These are phyloP conservation scores for Eledona agricola DNA, from an alignment of 2,888 invertebrate genomes.

Conservation along the genomic window DNA sequence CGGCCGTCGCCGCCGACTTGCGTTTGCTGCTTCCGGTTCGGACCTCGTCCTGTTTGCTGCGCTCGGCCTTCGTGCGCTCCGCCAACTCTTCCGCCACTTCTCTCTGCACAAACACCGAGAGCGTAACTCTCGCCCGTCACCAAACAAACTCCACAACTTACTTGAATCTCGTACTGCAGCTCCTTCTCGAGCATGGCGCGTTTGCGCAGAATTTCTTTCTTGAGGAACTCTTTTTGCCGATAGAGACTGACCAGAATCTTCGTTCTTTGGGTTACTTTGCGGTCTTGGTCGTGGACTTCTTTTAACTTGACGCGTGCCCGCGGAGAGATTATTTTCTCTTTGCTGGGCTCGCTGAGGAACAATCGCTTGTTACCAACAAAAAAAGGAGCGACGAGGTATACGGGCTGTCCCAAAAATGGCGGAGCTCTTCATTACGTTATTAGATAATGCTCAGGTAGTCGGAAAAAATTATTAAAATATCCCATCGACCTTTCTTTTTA, in stretches of 20 bases:
- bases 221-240: slow-evolving; percentile 90
- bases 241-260: slow-evolving; percentile 79
- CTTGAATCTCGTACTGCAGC: slow-evolving; percentile 89
- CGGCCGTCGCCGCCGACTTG: slow-evolving; percentile 64
- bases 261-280: slow-evolving; percentile 67
- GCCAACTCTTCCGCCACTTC: slow-evolving; percentile 80
- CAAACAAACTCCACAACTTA: slow-evolving; percentile 46
- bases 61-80: slow-evolving; percentile 74
- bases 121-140: too few relatives aligned
- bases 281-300: slow-evolving; percentile 63
- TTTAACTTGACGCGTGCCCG: slow-evolving; percentile 57
- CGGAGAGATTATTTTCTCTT: slow-evolving; percentile 56
- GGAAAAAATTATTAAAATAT: too few relatives aligned
- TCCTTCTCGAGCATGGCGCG: slow-evolving; percentile 88
- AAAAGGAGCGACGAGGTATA: too few relatives aligned
- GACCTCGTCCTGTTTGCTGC: slow-evolving; percentile 68
- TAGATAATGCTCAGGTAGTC: too few relatives aligned
- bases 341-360: slow-evolving; percentile 28
- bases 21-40: slow-evolving; percentile 69
- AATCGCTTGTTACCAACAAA: slow-evolving; percentile 17
- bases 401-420: too few relatives aligned
- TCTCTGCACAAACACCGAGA: slow-evolving; percentile 67
- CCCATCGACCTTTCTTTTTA: too few relatives aligned
- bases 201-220: slow-evolving; percentile 93
- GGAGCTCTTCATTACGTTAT: too few relatives aligned